A percentile compares a stretch with the other conserved stretches of the same genome.
Evolutionary conservation across 2,113 vertebrate genomes (phyloP).

Genomic region (Leucosticte australis): DNA sequence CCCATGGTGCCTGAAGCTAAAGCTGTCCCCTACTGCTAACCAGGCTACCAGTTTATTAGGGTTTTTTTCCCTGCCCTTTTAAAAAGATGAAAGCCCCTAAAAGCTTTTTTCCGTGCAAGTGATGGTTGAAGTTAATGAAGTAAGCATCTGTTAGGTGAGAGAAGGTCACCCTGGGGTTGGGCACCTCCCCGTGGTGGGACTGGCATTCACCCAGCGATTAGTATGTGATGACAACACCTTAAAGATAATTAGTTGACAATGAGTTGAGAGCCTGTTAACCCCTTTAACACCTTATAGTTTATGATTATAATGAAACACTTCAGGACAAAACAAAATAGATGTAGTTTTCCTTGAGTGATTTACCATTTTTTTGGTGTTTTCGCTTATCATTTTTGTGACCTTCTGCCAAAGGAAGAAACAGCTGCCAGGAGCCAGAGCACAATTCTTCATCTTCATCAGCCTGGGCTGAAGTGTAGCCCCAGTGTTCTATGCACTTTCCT

Average conservation of each 20-base stretch:
- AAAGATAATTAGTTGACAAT: constrained; percentile 84
- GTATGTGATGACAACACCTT: constrained; percentile 80
- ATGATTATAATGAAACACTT: constrained; percentile 67
- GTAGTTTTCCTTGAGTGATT: background rate
- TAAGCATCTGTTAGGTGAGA: constrained; percentile 57
- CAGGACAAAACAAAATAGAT: constrained; percentile 16
- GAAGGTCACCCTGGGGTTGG: constrained; percentile 59
- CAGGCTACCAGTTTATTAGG: constrained; percentile 77
- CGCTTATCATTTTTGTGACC: background rate
- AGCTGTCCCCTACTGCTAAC: constrained; percentile 65
- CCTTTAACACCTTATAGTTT: constrained; percentile 77
- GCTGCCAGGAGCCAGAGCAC: background rate
- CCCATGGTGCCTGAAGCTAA: constrained; percentile 74
- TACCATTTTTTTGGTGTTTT: background rate
- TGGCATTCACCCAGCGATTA: constrained; percentile 64
- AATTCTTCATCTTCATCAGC: background rate
- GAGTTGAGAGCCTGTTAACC: constrained; percentile 79
- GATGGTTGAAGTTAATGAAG: constrained; percentile 70
- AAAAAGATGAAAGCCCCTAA: constrained; percentile 82
- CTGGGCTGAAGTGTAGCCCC: background rate
- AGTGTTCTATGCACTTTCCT: background rate
- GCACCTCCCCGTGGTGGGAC: constrained; percentile 54
- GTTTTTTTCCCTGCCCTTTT: constrained; percentile 62
- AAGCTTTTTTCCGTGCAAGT: constrained; percentile 67
- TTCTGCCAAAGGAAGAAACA: background rate